Conservation (phyloP, 2,113 vertebrate species). For the Lucifuga dentata region DNA sequence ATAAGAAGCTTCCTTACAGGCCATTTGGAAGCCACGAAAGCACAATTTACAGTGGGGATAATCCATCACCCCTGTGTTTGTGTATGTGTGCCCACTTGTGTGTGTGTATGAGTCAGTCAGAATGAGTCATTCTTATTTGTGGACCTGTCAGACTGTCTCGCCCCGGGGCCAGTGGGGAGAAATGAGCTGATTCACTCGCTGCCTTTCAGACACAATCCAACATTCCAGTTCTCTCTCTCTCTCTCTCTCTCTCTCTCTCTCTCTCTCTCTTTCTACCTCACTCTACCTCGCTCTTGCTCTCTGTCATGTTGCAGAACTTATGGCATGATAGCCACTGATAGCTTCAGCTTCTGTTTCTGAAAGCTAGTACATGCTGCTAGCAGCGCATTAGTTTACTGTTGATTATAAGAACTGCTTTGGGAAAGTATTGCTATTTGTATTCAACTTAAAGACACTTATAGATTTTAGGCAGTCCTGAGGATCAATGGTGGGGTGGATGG, state of each 20-base stretch:
- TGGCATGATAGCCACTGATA: too few relatives aligned
- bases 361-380: too few relatives aligned
- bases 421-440: too few relatives aligned
- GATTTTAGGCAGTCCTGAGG: too few relatives aligned
- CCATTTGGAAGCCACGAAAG: constrained; percentile 48
- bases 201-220: constrained; percentile 19
- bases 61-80: constrained; percentile 33
- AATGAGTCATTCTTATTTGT: constrained; percentile 74
- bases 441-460: too few relatives aligned
- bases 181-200: constrained; percentile 55
- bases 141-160: constrained; percentile 62
- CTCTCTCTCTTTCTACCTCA: constrained; percentile 15
- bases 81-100: constrained; percentile 24
- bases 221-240: constrained; percentile 8
- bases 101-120: constrained; percentile 52
- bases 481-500: too few relatives aligned
- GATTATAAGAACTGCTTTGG: too few relatives aligned
- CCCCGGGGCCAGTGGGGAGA: constrained; percentile 50
- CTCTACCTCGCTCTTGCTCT: too few relatives aligned
- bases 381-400: too few relatives aligned
- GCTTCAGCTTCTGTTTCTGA: too few relatives aligned
- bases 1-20: constrained; percentile 58
- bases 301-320: too few relatives aligned
- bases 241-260: constrained; percentile 5
- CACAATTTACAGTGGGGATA: constrained; percentile 42